Evolutionary conservation across 1,140 invertebrate genomes (phyloP), one percentile per base, ranked within the genome.

Genomic region (Carcinoscorpius rotundicauda): DNA sequence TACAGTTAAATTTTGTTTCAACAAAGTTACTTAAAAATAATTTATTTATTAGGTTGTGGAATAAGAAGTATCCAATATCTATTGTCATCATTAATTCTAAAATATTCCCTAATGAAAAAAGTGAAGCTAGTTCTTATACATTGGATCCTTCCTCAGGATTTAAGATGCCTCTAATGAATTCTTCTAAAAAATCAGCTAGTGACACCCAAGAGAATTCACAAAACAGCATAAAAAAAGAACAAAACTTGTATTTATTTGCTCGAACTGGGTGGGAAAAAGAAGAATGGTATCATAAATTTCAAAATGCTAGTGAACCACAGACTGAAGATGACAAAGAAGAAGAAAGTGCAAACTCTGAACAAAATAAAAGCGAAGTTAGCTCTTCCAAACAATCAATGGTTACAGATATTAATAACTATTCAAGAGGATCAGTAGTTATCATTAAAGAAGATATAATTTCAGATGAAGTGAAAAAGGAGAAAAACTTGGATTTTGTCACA

Each of bases 41-140:
- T 29, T 61, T 53, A 51, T 63, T 53, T 59, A 56, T 11, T 59
- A 72, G 76, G 58, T 81, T 88, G 65, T 95, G 90, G 90, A 93
- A 88, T 75, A 92, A 93, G 77, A 93, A 93, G 74, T 94, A 93
- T 78, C 91, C 90, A 1, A 89, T 94, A 70, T 88, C 87, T 74
- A 80, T 93, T 57, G 81, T 70, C 62, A 74, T 11, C 68, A 51
- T 10, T 73, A 74, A 66, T 73, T 71, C 29, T 74, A 73, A 53
- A 78, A 75, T 61, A 76, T 72, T 69, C 58, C 71, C 58, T 52
- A 5, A 11, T 53, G 5, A 63, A 62, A 51, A 59, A 58, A 59
- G 49, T 50, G 10, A 63, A 68, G 29, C 29, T 64, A 11, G 56
- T 64, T n/a, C 49, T 62, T 11, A 9, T 29, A 57, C 49, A n/a